Evolutionary conservation across 2,113 vertebrate genomes (phyloP).

Genomic region (Corythoichthys haematopterus): DNA sequence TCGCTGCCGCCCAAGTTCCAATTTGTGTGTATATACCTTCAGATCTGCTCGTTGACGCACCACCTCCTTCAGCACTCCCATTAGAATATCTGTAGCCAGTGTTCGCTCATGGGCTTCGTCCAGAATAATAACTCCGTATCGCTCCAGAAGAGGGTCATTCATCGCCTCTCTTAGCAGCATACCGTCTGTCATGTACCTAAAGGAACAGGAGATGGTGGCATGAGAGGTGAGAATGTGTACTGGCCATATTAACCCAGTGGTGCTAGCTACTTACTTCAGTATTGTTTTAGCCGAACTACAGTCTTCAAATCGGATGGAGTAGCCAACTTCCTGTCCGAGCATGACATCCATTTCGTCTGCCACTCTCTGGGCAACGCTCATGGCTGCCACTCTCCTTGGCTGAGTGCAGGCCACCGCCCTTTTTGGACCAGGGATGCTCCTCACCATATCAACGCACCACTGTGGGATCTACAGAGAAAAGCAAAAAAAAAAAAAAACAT

Average conservation of each 20-base stretch:
- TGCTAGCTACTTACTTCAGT: slow-evolving; percentile 76
- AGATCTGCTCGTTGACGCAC: slow-evolving; percentile 92
- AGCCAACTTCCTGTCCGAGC: slow-evolving; percentile 96
- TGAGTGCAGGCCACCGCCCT: slow-evolving; percentile 93
- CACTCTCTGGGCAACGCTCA: slow-evolving; percentile 95
- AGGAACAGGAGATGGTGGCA: slow-evolving; percentile 1
- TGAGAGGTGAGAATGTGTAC: neutral
- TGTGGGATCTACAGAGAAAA: slow-evolving; percentile 82
- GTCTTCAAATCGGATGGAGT: slow-evolving; percentile 96
- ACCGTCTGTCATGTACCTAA: slow-evolving; percentile 97
- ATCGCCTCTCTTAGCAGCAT: slow-evolving; percentile 97
- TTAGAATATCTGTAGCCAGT: slow-evolving; percentile 96
- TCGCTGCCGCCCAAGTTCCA: neutral
- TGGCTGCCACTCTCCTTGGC: slow-evolving; percentile 89
- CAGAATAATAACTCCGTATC: slow-evolving; percentile 96
- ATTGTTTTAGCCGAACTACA: slow-evolving; percentile 97
- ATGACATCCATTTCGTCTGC: slow-evolving; percentile 98
- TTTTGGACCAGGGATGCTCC: slow-evolving; percentile 84
- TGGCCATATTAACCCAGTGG: neutral
- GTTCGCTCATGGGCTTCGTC: slow-evolving; percentile 98
- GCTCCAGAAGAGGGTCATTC: slow-evolving; percentile 96
- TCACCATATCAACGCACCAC: slow-evolving; percentile 96
- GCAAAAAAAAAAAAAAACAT: slow-evolving; percentile 4
- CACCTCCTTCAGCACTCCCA: slow-evolving; percentile 98
- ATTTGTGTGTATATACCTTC: slow-evolving; percentile 76